These are phyloP conservation scores for Drosophila rubida DNA, from an alignment of 2,888 invertebrate species.

Conservation along the genomic window DNA sequence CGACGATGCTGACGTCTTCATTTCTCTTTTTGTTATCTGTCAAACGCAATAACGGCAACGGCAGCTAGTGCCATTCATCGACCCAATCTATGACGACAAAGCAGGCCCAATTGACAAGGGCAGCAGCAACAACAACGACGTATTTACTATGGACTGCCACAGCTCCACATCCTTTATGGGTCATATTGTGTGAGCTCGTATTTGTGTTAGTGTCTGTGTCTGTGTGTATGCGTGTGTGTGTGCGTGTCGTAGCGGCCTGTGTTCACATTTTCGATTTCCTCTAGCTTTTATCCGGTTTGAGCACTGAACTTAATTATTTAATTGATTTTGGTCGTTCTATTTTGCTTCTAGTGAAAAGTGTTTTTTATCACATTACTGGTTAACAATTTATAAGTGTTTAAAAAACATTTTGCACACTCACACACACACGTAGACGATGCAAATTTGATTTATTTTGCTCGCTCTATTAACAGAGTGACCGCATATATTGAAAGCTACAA, in stretches of 20 bases:
- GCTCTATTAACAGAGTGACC: slow-evolving; percentile 38
- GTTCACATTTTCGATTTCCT: slow-evolving; percentile 48
- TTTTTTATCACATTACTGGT: too few relatives aligned
- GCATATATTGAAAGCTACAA: slow-evolving; percentile 7
- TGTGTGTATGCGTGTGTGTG: slow-evolving; percentile 20
- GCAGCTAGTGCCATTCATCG: slow-evolving; percentile 58
- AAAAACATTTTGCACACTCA: slow-evolving; percentile 44
- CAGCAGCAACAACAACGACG: slow-evolving; percentile 47
- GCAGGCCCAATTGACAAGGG: slow-evolving; percentile 60
- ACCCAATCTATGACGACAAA: slow-evolving; percentile 69
- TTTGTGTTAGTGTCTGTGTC: slow-evolving; percentile 9
- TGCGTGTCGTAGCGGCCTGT: slow-evolving; percentile 39
- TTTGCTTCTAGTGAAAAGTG: too few relatives aligned
- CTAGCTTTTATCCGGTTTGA: slow-evolving; percentile 13
- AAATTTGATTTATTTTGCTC: slow-evolving; percentile 63
- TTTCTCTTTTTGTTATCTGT: slow-evolving; percentile 59
- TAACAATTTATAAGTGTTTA: slow-evolving; percentile 15
- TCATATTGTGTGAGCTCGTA: slow-evolving; percentile 61
- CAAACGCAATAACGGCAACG: slow-evolving; percentile 60
- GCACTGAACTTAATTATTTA: slow-evolving; percentile 6
- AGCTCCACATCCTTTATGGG: slow-evolving; percentile 65
- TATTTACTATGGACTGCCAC: slow-evolving; percentile 44
- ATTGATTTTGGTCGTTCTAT: not conserved
- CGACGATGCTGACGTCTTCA: slow-evolving; percentile 59
- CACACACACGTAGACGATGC: slow-evolving; percentile 36